phyloP scores from a whole-genome alignment of 2,888 invertebrate species.

The Clitarchus hookeri region DNA sequence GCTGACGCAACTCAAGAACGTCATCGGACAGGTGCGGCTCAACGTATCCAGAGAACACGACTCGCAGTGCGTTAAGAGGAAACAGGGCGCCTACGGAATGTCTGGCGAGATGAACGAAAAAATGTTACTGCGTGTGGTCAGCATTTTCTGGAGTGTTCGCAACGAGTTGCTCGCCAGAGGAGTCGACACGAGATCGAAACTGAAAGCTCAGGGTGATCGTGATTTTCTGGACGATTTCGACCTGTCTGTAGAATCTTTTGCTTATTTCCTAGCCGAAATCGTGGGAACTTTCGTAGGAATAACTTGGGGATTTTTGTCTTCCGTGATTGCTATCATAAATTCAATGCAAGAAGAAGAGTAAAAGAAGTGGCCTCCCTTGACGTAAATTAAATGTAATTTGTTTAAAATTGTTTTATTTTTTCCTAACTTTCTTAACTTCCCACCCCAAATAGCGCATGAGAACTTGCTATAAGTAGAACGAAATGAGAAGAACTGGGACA shows the following conservation, averaged over 20 bases:
- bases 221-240: conserved; percentile 7
- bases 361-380: too few relatives aligned
- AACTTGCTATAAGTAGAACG: too few relatives aligned
- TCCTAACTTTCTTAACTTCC: too few relatives aligned
- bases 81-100: too few relatives aligned
- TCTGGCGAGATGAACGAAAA: too few relatives aligned
- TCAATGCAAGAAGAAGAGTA: not conserved
- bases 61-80: not conserved
- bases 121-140: too few relatives aligned
- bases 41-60: not conserved
- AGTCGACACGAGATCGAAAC: not conserved
- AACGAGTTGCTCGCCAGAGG: not conserved
- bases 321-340: conserved; percentile 1
- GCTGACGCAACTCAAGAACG: not conserved
- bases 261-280: not conserved
- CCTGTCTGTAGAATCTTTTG: not conserved
- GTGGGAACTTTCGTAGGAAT: not conserved
- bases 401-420: too few relatives aligned
- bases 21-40: not conserved
- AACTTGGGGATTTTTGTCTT: not conserved
- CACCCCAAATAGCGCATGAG: too few relatives aligned
- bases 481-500: too few relatives aligned
- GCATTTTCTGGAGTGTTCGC: not conserved
- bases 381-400: too few relatives aligned
- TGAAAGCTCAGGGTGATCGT: not conserved